These are phyloP conservation scores for Phrynocephalus guinanensis DNA, from an alignment of 2,797 vertebrate genomes.

Conservation along the genomic window DNA sequence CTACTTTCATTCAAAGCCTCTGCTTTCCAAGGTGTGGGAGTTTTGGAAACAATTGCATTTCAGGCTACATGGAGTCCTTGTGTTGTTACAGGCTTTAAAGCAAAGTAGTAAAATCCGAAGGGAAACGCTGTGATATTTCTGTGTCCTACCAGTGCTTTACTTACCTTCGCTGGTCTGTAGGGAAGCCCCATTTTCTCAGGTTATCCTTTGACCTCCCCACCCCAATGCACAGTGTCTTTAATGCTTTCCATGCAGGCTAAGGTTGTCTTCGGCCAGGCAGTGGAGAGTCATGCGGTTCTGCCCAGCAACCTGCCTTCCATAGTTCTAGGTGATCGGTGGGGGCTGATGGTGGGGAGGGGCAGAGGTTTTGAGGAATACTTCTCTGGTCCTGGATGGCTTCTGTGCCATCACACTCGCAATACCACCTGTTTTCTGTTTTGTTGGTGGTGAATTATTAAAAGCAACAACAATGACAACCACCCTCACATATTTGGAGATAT, in stretches of 20 bases:
- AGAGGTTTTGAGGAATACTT: too few relatives aligned
- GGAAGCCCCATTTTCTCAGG: too few relatives aligned
- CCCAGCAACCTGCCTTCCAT: too few relatives aligned
- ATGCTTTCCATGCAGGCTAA: too few relatives aligned
- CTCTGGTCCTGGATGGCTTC: background rate
- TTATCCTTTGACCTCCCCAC: too few relatives aligned
- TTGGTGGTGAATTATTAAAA: background rate
- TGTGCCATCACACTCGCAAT: background rate
- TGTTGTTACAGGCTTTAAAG: background rate
- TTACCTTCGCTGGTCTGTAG: background rate
- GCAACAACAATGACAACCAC: too few relatives aligned
- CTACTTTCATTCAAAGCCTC: constrained; percentile 67
- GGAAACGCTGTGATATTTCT: background rate
- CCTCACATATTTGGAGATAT: too few relatives aligned
- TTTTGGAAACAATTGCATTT: constrained; percentile 67
- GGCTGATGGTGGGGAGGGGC: too few relatives aligned
- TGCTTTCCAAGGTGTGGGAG: constrained; percentile 67
- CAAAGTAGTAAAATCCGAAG: background rate
- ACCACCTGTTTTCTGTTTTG: background rate
- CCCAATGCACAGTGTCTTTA: too few relatives aligned
- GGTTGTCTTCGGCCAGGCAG: too few relatives aligned
- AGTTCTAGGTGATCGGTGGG: too few relatives aligned
- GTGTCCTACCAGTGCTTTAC: background rate
- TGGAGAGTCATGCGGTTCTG: too few relatives aligned
- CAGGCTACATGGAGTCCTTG: background rate